Evolutionary conservation across 2,113 vertebrate species (phyloP).

Genomic region (Puntigrus tetrazona): DNA sequence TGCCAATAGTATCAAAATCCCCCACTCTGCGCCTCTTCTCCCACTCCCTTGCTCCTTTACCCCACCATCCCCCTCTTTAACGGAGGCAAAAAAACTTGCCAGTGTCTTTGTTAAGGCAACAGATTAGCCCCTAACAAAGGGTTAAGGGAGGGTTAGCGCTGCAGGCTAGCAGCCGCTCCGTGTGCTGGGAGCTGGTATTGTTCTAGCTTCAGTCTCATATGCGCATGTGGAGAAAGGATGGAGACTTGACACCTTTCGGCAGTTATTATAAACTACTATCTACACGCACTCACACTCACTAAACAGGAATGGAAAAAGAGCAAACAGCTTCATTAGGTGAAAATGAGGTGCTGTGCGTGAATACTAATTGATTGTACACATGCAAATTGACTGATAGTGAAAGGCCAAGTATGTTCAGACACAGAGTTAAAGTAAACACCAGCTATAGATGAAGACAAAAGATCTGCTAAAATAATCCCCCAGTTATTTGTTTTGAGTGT

Average conservation of each 20-base stretch:
- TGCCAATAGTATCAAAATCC: conserved; percentile 1
- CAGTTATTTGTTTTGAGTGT: background rate
- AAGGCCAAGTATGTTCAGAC: background rate
- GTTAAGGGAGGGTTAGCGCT: conserved; percentile 34
- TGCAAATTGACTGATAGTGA: background rate
- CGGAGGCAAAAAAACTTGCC: conserved; percentile 12
- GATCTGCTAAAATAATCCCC: background rate
- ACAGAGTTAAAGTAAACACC: background rate
- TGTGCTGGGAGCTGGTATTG: conserved; percentile 26
- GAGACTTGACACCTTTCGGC: background rate
- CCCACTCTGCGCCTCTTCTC: background rate
- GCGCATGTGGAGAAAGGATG: conserved; percentile 22
- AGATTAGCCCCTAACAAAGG: conserved; percentile 42
- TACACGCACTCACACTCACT: background rate
- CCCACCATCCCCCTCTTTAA: conserved; percentile 28
- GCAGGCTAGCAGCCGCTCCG: conserved; percentile 24
- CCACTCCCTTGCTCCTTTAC: background rate
- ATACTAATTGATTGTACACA: background rate
- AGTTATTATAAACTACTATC: background rate
- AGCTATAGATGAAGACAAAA: background rate
- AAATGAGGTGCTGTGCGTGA: background rate
- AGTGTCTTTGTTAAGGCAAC: conserved; percentile 39
- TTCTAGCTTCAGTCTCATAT: conserved; percentile 3
- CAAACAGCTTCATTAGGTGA: background rate
- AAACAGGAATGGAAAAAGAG: background rate